Conservation (phyloP, 2,888 invertebrate species). For the Scrobipalpa costella region DNA sequence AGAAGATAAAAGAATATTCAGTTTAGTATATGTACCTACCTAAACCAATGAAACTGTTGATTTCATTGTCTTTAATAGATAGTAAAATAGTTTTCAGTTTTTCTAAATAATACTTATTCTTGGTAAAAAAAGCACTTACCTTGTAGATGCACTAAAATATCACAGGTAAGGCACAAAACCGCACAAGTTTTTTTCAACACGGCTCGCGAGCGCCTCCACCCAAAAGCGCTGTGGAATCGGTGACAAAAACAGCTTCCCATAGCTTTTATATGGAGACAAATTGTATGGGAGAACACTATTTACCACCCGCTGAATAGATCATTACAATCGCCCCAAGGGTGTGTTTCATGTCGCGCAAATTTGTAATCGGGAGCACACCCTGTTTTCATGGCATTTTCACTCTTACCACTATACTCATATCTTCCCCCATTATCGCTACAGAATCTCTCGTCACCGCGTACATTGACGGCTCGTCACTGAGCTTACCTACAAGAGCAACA, state of each 20-base stretch:
- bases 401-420: constrained; percentile 31
- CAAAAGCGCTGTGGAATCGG: constrained; percentile 52
- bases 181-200: constrained; percentile 35
- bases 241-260: constrained; percentile 39
- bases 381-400: constrained; percentile 55
- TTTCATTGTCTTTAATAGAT: too few relatives aligned
- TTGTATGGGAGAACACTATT: constrained; percentile 53
- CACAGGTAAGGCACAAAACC: constrained; percentile 32
- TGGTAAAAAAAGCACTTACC: constrained; percentile 35
- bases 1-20: too few relatives aligned
- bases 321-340: constrained; percentile 66
- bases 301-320: constrained; percentile 76
- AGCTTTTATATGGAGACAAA: constrained; percentile 70
- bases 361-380: constrained; percentile 70
- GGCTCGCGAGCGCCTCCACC: constrained; percentile 53
- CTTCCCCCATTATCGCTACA: not conserved
- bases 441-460: constrained; percentile 19
- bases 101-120: too few relatives aligned
- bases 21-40: too few relatives aligned
- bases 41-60: too few relatives aligned
- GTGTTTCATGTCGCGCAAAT: constrained; percentile 65
- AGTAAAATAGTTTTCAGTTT: too few relatives aligned
- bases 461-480: constrained; percentile 35
- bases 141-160: constrained; percentile 35
- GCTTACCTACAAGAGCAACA: not conserved